Evolutionary conservation across 1,140 invertebrate species (phyloP).

Genomic region (Caenorhabditis briggsae): DNA sequence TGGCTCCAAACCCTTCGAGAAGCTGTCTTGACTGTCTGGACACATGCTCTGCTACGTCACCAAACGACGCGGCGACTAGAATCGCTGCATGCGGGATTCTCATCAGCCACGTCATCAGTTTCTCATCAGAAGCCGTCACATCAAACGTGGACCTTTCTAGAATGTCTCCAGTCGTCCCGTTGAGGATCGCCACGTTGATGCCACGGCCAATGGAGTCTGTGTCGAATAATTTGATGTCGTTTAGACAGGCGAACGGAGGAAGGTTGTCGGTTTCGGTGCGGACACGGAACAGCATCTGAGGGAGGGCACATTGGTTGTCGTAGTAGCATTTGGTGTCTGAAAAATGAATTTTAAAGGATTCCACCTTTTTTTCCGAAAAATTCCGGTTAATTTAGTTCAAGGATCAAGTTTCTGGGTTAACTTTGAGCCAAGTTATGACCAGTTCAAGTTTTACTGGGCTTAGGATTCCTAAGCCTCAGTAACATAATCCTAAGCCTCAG

Average conservation of each 20-base stretch:
- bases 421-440: too few species aligned
- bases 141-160: slow-evolving; percentile 52
- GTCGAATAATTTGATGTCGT: slow-evolving; percentile 60
- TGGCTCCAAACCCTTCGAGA: slow-evolving; percentile 39
- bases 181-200: slow-evolving; percentile 46
- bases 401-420: too few species aligned
- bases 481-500: too few species aligned
- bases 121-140: slow-evolving; percentile 60
- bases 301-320: slow-evolving; percentile 50
- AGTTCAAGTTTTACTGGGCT: too few species aligned
- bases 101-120: slow-evolving; percentile 57
- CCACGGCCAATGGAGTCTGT: slow-evolving; percentile 25
- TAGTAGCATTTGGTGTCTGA: slow-evolving; percentile 55
- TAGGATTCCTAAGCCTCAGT: too few species aligned
- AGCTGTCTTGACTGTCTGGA: slow-evolving; percentile 37
- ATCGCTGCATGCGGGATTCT: not conserved
- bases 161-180: slow-evolving; percentile 56
- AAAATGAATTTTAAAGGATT: too few species aligned
- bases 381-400: too few species aligned
- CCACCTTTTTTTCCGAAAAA: too few species aligned
- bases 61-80: slow-evolving; percentile 55
- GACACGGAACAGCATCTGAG: slow-evolving; percentile 57
- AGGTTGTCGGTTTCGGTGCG: slow-evolving; percentile 34
- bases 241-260: slow-evolving; percentile 57
- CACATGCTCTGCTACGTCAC: slow-evolving; percentile 58